phyloP scores from a whole-genome alignment of 2,888 invertebrate species.

The Heteromurus nitidus region DNA sequence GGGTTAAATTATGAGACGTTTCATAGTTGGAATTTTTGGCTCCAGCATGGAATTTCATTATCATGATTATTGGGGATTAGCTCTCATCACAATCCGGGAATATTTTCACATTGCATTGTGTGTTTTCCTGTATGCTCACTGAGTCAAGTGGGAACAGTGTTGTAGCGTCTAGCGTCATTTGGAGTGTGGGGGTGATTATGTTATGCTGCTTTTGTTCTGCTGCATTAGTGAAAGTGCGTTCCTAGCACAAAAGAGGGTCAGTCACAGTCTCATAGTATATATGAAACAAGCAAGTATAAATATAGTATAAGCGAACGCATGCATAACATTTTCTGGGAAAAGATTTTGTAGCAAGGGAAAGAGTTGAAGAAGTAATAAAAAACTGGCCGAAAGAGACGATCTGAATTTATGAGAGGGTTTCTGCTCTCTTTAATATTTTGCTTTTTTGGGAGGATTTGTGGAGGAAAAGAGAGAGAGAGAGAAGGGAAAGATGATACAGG shows the following conservation, averaged over 20 bases:
- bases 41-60: conserved; percentile 56
- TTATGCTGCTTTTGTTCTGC: not conserved
- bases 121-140: not conserved
- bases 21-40: conserved; percentile 51
- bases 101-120: not conserved
- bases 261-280: not conserved
- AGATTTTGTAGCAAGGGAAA: not conserved
- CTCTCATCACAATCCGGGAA: conserved; percentile 30
- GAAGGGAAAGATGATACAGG: no score
- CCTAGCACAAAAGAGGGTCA: not conserved
- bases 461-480: no score
- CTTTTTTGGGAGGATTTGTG: no score
- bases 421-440: not conserved
- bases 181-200: not conserved
- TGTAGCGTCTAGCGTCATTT: no score
- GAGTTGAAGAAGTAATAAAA: not conserved
- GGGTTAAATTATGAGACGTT: conserved; percentile 50
- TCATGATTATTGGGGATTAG: conserved; percentile 43
- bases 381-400: not conserved
- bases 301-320: no score
- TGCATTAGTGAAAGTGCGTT: not conserved
- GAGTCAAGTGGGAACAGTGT: not conserved
- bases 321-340: no score
- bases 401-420: conserved; percentile 6
- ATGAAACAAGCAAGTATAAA: not conserved